Evolutionary conservation across 2,888 invertebrate genomes (phyloP).

Genomic region (Frankliniella fusca): DNA sequence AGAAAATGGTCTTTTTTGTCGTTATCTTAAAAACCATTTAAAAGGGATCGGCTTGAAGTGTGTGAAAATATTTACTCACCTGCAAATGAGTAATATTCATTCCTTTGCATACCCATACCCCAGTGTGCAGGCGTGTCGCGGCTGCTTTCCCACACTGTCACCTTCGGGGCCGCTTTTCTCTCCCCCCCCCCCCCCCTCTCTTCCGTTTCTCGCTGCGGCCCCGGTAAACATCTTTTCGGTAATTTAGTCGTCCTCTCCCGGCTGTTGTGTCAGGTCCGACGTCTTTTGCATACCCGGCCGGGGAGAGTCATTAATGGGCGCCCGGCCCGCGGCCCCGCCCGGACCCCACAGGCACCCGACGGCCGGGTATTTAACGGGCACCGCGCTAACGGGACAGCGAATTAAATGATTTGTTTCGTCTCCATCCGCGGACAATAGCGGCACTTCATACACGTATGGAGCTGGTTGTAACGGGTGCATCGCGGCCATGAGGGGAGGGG

Average conservation of each 20-base stretch:
- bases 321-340: not conserved
- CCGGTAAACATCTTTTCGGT: not conserved
- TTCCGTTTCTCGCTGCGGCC: not conserved
- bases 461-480: not conserved
- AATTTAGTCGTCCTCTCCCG: not conserved
- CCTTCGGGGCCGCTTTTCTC: not conserved
- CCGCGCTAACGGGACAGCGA: slow-evolving; percentile 7
- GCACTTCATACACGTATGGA: no score
- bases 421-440: not conserved
- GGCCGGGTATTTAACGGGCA: not conserved
- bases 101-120: no score
- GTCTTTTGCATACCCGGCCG: not conserved
- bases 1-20: no score
- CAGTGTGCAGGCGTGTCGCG: not conserved
- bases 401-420: slow-evolving; percentile 22
- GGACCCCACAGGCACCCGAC: not conserved
- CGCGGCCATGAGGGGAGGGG: not conserved
- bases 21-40: no score
- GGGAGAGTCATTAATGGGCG: not conserved
- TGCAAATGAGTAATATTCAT: no score
- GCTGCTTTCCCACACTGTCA: not conserved
- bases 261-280: not conserved
- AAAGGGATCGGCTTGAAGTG: no score
- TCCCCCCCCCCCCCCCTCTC: not conserved
- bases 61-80: no score